Evolutionary conservation across 1,140 invertebrate genomes (phyloP), one percentile per base, ranked within the genome.

Genomic region (Danaus melanippus): DNA sequence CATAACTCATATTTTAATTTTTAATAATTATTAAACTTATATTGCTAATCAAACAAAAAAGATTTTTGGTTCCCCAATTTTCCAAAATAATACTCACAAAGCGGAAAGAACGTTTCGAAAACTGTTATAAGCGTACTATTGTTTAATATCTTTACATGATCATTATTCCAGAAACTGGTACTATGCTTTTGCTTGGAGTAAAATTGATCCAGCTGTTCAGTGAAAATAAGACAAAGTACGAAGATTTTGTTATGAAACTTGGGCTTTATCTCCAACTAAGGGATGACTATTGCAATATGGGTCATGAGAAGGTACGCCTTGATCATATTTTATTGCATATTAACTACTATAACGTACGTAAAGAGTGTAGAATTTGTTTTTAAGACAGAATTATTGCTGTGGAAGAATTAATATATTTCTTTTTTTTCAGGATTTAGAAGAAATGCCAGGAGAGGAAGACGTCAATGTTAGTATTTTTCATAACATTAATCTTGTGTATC

Each of bases 201-300:
- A 8, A 15, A 0, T 10, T 67, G 40, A 52, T 61, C 50, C 56
- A 64, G 10, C 9, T 59, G 5, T 62, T 59, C 12, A 67, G 62
- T 42, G 41, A 54, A 10, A 51, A 60, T 10, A 43, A 64, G 9
- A 57, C 43, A 2, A 56, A 67, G 21, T 64, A 49, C 7, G 46
- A 10, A 2, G 32, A 57, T 6, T 45, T 67, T 0, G 44, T 47
- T 8, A n/a, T 39, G 7, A 41, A n/a, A 3, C 9, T 67, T 9
- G 65, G 62, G 7, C 7, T 50, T 5, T 67, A 64, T 46, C 62
- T 50, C 49, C 53, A 64, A 47, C 45, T 67, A 8, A 43, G 59
- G 21, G 65, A 67, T 43, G 65, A 67, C 12, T 67, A 67, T 41
- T 56, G 50, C 9, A 61, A 61, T 51, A 32, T 63, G 8, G 42